phyloP scores from a whole-genome alignment of 2,888 invertebrate genomes.

The Platynereis dumerilii region DNA sequence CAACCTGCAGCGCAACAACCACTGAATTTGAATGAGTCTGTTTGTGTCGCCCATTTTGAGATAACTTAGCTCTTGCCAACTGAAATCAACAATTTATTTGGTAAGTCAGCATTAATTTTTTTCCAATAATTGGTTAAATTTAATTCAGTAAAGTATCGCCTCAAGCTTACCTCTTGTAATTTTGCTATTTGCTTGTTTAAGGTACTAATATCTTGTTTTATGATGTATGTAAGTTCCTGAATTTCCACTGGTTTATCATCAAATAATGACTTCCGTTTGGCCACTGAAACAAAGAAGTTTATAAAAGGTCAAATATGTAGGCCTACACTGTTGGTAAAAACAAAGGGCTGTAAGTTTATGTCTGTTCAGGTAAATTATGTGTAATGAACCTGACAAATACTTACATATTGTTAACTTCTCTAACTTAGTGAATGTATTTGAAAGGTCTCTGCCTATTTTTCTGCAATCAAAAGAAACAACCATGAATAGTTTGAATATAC shows the following conservation, averaged over 20 bases:
- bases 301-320: constrained; percentile 7
- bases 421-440: constrained; percentile 93
- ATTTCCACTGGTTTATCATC: constrained; percentile 96
- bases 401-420: constrained; percentile 94
- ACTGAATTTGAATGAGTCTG: constrained; percentile 63
- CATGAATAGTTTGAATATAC: not conserved
- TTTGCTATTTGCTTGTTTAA: constrained; percentile 97
- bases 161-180: constrained; percentile 64
- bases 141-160: no score
- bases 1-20: constrained; percentile 62
- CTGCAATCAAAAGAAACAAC: constrained; percentile 65
- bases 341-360: no score
- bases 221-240: constrained; percentile 95
- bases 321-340: no score
- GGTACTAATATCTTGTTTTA: constrained; percentile 93
- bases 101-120: no score
- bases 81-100: constrained; percentile 34
- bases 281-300: no score
- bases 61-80: constrained; percentile 50
- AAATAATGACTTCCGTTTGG: constrained; percentile 96
- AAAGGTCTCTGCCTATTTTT: constrained; percentile 92
- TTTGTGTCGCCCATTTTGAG: constrained; percentile 74
- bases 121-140: no score
- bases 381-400: no score
- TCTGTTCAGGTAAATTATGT: no score